Conservation (phyloP, 2,113 vertebrate species). For the Delphinapterus leucas region DNA sequence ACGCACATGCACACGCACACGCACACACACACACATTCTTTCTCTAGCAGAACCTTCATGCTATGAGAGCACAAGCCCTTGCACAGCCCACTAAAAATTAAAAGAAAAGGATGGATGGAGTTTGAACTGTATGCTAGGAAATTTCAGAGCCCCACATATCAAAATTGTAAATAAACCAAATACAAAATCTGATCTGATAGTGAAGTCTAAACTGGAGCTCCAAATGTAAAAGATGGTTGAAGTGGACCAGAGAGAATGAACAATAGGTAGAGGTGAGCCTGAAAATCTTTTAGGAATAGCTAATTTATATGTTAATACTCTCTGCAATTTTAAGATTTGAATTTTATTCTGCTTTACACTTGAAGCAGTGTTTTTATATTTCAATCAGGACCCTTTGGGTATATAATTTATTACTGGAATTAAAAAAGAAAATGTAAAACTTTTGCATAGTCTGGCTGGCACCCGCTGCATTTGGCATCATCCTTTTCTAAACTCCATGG, state of each 20-base stretch:
- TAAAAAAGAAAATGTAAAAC: conserved; percentile 48
- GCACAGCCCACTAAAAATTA: neutral
- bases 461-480: neutral
- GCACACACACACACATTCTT: neutral
- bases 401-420: conserved; percentile 47
- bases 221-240: conserved; percentile 18
- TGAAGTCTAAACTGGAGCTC: conserved; percentile 25
- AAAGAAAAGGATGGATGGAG: neutral
- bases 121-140: neutral
- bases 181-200: neutral
- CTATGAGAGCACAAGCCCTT: neutral
- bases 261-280: neutral
- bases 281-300: conserved; percentile 40
- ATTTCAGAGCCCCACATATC: neutral
- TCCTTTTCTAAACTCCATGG: neutral
- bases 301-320: conserved; percentile 49
- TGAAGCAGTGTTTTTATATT: conserved; percentile 31
- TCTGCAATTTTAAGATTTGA: conserved; percentile 54
- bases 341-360: conserved; percentile 48
- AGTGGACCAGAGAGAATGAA: conserved; percentile 25
- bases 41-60: neutral
- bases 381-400: neutral
- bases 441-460: neutral
- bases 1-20: neutral
- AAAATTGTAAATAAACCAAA: conserved; percentile 6